Percentiles rank a stretch among this genome's conserved stretches.
phyloP scores from a whole-genome alignment of 2,797 vertebrate species.

The Botia kubotai region DNA sequence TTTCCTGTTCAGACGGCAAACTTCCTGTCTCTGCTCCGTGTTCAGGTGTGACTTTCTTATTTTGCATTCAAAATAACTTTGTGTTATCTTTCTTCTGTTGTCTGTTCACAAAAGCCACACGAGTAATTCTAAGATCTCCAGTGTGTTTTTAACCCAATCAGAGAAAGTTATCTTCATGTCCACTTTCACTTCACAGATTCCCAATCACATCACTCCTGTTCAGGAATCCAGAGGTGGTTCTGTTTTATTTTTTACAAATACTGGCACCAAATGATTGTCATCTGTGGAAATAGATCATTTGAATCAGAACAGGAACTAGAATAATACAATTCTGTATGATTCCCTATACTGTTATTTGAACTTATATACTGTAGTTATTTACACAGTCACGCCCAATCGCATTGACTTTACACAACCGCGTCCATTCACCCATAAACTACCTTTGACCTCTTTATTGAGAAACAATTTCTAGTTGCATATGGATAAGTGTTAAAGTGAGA shows the following conservation, averaged over 20 bases:
- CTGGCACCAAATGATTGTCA: no score
- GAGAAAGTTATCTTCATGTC: not conserved
- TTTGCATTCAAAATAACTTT: slow-evolving; percentile 22
- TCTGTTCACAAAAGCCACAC: not conserved
- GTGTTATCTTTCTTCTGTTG: not conserved
- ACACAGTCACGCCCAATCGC: not conserved
- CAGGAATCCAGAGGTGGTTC: no score
- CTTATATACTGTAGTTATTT: not conserved
- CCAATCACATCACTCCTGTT: not conserved
- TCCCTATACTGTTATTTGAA: not conserved
- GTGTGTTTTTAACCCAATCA: not conserved
- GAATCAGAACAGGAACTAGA: no score
- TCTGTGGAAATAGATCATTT: no score
- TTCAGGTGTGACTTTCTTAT: slow-evolving; percentile 40
- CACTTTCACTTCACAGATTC: not conserved
- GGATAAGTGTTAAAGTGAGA: not conserved
- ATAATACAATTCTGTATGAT: no score
- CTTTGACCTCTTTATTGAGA: not conserved
- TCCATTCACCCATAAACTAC: not conserved
- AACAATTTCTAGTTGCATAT: not conserved
- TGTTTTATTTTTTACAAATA: no score
- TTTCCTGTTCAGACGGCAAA: slow-evolving; percentile 31
- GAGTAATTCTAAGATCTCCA: not conserved
- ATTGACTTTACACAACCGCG: slow-evolving; percentile 16
- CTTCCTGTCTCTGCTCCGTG: slow-evolving; percentile 36